These are phyloP conservation scores for Ametastegia equiseti DNA, from an alignment of 2,888 invertebrate genomes.

Conservation along the genomic window DNA sequence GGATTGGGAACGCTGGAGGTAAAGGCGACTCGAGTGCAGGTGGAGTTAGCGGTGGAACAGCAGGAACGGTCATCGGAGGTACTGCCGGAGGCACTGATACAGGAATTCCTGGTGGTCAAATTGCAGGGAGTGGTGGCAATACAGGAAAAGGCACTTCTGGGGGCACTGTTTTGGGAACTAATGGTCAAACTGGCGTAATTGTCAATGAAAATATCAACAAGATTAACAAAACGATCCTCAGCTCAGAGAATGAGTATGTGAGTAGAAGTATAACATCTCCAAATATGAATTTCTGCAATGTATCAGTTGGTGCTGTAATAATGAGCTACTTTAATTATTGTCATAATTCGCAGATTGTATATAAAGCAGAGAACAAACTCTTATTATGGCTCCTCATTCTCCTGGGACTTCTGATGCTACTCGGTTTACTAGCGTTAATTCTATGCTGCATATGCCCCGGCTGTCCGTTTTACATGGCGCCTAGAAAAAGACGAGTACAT, in stretches of 20 bases:
- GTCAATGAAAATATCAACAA: neutral
- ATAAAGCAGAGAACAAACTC: constrained; percentile 85
- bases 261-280: neutral
- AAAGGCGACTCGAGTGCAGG: neutral
- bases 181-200: neutral
- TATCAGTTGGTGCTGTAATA: neutral
- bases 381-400: constrained; percentile 88
- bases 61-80: neutral
- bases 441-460: constrained; percentile 91
- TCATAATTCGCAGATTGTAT: constrained; percentile 82
- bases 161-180: neutral
- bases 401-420: constrained; percentile 85
- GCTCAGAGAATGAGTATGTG: constrained; percentile 22
- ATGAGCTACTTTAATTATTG: neutral
- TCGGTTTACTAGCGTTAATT: constrained; percentile 84
- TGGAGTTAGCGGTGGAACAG: neutral
- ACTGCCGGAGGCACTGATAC: neutral
- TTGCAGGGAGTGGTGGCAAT: neutral
- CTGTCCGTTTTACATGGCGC: constrained; percentile 89
- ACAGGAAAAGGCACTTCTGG: constrained; percentile 8
- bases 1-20: neutral
- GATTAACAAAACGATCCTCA: constrained; percentile 17
- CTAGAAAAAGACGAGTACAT: constrained; percentile 77
- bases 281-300: neutral
- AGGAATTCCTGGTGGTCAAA: constrained; percentile 29